phyloP scores from a whole-genome alignment of 2,888 invertebrate species.

The Himalopsyche kuldschensis region DNA sequence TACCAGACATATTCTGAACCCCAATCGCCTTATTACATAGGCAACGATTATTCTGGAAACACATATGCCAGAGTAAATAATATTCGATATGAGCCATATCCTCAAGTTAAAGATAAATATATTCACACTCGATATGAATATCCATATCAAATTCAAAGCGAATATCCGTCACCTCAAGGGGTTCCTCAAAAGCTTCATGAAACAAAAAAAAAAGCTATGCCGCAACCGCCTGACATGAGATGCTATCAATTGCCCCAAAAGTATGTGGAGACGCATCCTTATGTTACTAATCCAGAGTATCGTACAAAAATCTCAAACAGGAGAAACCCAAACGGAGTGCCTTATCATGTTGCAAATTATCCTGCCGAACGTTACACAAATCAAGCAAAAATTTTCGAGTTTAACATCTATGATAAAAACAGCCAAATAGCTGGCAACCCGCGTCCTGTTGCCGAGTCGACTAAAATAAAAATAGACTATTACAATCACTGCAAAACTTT shows the following conservation, averaged over 20 bases:
- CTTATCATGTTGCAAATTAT: constrained; percentile 10
- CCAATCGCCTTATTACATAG: constrained; percentile 1
- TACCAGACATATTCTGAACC: constrained; percentile 24
- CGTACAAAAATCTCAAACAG: constrained; percentile 13
- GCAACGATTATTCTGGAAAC: constrained; percentile 8
- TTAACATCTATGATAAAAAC: constrained; percentile 17
- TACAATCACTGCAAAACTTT: constrained; percentile 21
- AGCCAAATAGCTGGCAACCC: constrained; percentile 6
- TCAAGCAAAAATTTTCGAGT: constrained; percentile 18
- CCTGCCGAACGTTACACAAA: constrained; percentile 10
- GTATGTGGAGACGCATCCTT: constrained; percentile 14
- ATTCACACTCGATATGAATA: constrained; percentile 50
- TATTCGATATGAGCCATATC: constrained; percentile 53
- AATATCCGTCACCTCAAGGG: constrained; percentile 8
- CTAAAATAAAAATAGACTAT: constrained; percentile 24
- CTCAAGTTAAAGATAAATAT: constrained; percentile 51
- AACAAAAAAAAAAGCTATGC: constrained; percentile 4
- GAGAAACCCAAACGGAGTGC: constrained; percentile 14
- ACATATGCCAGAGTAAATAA: constrained; percentile 13
- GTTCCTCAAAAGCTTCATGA: constrained; percentile 17
- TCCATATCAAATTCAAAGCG: constrained; percentile 20
- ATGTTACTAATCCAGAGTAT: not conserved
- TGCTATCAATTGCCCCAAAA: constrained; percentile 21
- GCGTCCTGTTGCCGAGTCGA: constrained; percentile 14
- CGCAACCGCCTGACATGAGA: constrained; percentile 16